A percentile compares a stretch with the other conserved stretches of the same genome.
These are phyloP conservation scores for Ceuthmochares aereus DNA, from an alignment of 2,113 vertebrate species.

Conservation along the genomic window DNA sequence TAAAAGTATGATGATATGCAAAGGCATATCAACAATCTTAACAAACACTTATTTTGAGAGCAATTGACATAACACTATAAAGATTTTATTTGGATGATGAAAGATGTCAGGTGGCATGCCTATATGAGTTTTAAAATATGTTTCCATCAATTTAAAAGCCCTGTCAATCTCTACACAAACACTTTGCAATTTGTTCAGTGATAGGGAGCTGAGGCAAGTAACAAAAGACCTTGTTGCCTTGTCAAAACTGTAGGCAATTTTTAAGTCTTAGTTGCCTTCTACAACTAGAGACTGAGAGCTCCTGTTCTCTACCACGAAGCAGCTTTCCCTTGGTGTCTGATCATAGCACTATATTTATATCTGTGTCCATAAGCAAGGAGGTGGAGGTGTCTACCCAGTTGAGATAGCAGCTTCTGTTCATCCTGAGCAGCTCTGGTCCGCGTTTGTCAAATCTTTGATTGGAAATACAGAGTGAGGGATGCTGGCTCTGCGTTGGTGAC, in stretches of 20 bases:
- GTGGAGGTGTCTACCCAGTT: background rate
- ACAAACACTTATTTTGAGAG: background rate
- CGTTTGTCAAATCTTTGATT: background rate
- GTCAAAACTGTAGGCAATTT: background rate
- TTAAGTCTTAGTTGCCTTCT: background rate
- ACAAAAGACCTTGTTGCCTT: too few species aligned
- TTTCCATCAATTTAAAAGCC: background rate
- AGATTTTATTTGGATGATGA: background rate
- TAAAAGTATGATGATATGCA: background rate
- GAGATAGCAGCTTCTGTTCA: background rate
- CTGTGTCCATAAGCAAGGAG: background rate
- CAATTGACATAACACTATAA: background rate
- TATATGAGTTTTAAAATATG: background rate
- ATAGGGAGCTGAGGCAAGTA: background rate
- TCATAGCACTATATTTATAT: background rate
- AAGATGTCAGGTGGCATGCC: background rate
- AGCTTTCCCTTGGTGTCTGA: background rate
- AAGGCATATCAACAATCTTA: background rate
- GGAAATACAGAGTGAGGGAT: too few species aligned
- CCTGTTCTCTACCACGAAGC: background rate
- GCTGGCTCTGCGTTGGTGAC: background rate
- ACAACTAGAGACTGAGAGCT: accelerated
- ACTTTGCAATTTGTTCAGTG: background rate
- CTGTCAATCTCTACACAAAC: background rate
- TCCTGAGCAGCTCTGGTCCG: background rate